phyloP scores from a whole-genome alignment of 2,797 vertebrate genomes.

The Ataeniobius toweri region DNA sequence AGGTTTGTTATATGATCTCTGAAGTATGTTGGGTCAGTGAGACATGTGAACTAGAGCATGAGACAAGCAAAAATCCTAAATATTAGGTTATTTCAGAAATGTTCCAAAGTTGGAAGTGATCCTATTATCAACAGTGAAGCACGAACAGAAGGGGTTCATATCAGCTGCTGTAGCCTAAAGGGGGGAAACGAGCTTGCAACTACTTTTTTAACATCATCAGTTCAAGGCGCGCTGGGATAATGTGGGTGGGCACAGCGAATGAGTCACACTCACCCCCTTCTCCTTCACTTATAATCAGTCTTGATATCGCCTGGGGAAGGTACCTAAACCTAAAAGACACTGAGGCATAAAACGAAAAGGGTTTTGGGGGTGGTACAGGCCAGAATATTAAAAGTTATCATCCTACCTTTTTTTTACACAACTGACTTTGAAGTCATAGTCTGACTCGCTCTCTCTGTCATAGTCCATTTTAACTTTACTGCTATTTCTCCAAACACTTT shows the following conservation, averaged over 20 bases:
- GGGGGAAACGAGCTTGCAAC: constrained; percentile 28
- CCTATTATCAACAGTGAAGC: constrained; percentile 29
- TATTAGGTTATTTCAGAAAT: constrained; percentile 25
- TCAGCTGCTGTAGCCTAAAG: constrained; percentile 36
- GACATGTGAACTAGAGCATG: constrained; percentile 1
- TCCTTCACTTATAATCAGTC: constrained; percentile 17
- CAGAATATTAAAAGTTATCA: background rate
- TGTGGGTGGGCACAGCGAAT: constrained; percentile 39
- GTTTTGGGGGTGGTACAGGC: background rate
- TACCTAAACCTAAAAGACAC: constrained; percentile 11
- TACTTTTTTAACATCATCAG: constrained; percentile 44
- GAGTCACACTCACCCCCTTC: constrained; percentile 47
- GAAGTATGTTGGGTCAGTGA: constrained; percentile 1
- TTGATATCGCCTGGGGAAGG: constrained; percentile 38
- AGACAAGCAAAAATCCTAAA: constrained; percentile 12
- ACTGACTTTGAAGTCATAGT: no score
- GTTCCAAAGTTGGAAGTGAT: constrained; percentile 35
- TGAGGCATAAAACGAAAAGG: background rate
- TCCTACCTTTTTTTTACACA: background rate
- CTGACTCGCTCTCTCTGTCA: background rate
- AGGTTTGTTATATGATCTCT: background rate
- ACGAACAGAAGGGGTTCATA: constrained; percentile 28
- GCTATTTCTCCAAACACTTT: constrained; percentile 14
- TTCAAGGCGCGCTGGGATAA: constrained; percentile 23
- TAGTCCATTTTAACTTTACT: background rate